Evolutionary conservation across 1,140 invertebrate genomes (phyloP), one percentile per base, ranked within the genome.

Genomic region (Phymastichus coffea): DNA sequence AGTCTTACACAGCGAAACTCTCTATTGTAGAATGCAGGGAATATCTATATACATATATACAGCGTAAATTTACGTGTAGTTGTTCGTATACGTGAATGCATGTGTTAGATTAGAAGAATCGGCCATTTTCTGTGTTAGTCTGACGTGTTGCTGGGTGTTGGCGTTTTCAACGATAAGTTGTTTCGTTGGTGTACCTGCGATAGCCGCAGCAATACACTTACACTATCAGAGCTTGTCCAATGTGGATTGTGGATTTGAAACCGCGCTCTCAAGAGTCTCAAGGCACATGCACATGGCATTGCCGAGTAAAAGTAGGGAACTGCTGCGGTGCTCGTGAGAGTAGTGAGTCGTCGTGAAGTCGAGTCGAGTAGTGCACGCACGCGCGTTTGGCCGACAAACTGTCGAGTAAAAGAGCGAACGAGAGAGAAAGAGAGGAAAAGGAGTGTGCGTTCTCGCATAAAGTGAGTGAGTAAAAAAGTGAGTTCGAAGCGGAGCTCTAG

Each of bases 61-160:
- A 41, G 25, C 40, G 37, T 25, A 28, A 9, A 44, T 59, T n/a
- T 54, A 43, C 20, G 35, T 43, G 40, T 25, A 53, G 66, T 48
- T 47, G 43, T 33, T 51, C 43, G 37, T 41, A 54, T 62, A 40
- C 52, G 49, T 53, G 33, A n/a, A n/a, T n/a, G n/a, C n/a, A n/a
- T n/a, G n/a, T n/a, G n/a, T n/a, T n/a, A n/a, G 61, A 61, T 60
- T 56, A 59, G 59, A 64, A 64, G 64, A 49, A 61, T 61, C 73
- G 66, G 72, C 73, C 73, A 75, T 75, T 72, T 75, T 75, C 73
- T 71, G 66, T 71, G 20, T 55, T 72, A 72, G 67, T 71, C 71
- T 75, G 71, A 73, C 72, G 70, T 74, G 70, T 69, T 70, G 69
- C 71, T 72, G 73, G 67, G 66, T 70, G 68, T 71, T 67, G 61